These are phyloP conservation scores for Trachurus trachurus DNA, from an alignment of 2,797 vertebrate genomes.

Conservation along the genomic window DNA sequence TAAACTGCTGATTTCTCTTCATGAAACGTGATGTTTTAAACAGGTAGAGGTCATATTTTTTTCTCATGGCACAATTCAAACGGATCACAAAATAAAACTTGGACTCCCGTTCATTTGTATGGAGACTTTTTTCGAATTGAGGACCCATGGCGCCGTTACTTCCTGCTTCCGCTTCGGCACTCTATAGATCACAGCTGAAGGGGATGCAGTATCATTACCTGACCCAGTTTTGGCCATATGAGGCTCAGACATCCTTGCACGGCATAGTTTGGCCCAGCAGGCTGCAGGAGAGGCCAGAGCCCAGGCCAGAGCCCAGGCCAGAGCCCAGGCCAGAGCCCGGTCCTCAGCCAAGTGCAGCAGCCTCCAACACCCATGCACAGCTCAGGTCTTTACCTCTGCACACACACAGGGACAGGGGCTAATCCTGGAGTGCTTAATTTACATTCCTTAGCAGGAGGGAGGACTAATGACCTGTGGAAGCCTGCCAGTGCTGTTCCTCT, in stretches of 20 bases:
- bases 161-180: too few species aligned
- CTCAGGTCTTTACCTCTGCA: slow-evolving; percentile 57
- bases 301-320: too few species aligned
- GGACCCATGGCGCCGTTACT: too few species aligned
- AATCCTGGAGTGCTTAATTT: slow-evolving; percentile 68
- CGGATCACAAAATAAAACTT: too few species aligned
- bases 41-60: too few species aligned
- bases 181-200: slow-evolving; percentile 46
- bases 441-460: slow-evolving; percentile 61
- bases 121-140: too few species aligned
- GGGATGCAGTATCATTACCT: slow-evolving; percentile 56
- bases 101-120: too few species aligned
- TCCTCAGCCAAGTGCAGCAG: slow-evolving; percentile 43
- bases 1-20: too few species aligned
- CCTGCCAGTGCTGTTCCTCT: slow-evolving; percentile 24
- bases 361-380: slow-evolving; percentile 45
- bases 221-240: slow-evolving; percentile 60
- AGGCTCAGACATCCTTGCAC: slow-evolving; percentile 47
- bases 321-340: slow-evolving; percentile 39
- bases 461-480: slow-evolving; percentile 67
- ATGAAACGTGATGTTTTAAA: too few species aligned
- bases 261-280: slow-evolving; percentile 41
- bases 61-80: too few species aligned
- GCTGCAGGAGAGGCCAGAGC: slow-evolving; percentile 43
- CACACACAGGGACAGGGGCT: slow-evolving; percentile 48